Evolutionary conservation across 2,888 invertebrate genomes (phyloP), one percentile per base, ranked within the genome.

Genomic region (Caenorhabditis sp.): DNA sequence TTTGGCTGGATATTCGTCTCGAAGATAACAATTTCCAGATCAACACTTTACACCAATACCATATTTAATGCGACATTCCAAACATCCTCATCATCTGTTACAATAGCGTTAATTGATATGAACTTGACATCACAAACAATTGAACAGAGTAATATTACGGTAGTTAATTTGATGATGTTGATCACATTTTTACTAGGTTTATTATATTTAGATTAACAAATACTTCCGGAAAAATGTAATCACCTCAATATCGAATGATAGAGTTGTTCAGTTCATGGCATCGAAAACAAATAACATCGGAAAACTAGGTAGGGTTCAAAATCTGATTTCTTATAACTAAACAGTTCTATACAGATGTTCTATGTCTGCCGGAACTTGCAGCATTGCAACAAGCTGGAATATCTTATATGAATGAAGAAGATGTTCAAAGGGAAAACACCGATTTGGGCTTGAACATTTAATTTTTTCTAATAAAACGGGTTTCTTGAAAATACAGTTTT

Each of bases 291-390:
- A 43, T 0, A 59, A 65, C 21, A 75, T 70, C 27, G 75, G 68
- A 2, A 70, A 70, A 65, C n/a, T 70, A 36, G 67, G 75, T 70
- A 36, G n/a, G n/a, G n/a, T n/a, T n/a, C n/a, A n/a, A n/a, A n/a
- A n/a, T n/a, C n/a, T n/a, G n/a, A n/a, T n/a, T n/a, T n/a, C n/a
- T n/a, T n/a, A n/a, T n/a, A n/a, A n/a, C n/a, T n/a, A n/a, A n/a
- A n/a, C n/a, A n/a, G n/a, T n/a, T n/a, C 49, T 23, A 49, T 67
- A 54, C 25, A 76, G 76, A 76, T 54, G 76, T 76, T 1, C 21
- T 76, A 0, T 67, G 66, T 12, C 25, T 76, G 1, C 76, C 76
- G 1, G 12, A 25, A 10, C 17, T 67, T 0, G 5, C 57, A 0
- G 58, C 70, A 0, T 57, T 54, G 21, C 67, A 76, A 31, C 72